These are phyloP conservation scores for Pararge aegeria DNA, from an alignment of 1,140 invertebrate species.

Conservation along the genomic window DNA sequence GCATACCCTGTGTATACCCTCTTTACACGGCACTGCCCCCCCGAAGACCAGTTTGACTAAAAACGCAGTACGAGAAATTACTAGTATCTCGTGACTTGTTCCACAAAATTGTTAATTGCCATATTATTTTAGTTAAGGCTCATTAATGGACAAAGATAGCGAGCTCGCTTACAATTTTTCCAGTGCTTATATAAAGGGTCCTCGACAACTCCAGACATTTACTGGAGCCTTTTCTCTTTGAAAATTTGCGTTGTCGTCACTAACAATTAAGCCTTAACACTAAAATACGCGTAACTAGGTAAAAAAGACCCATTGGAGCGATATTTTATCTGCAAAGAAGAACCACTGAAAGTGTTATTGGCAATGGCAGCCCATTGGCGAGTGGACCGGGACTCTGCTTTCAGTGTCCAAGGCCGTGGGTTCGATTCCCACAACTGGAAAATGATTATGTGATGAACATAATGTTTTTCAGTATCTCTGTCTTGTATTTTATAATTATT, in stretches of 20 bases:
- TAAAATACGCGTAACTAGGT: neutral
- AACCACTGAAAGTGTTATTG: too few relatives aligned
- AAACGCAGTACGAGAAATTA: too few relatives aligned
- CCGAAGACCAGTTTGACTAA: too few relatives aligned
- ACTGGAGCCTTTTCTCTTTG: conserved; percentile 3
- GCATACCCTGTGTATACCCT: too few relatives aligned
- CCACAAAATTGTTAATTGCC: conserved; percentile 26
- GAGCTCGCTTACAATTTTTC: conserved; percentile 11
- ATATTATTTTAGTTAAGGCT: conserved; percentile 49
- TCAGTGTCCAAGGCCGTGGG: too few relatives aligned
- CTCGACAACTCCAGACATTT: conserved; percentile 1
- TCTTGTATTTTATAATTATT: too few relatives aligned
- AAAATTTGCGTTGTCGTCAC: neutral
- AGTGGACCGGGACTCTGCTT: too few relatives aligned
- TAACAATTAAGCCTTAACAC: neutral
- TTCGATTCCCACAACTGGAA: too few relatives aligned
- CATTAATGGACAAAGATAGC: conserved; percentile 44
- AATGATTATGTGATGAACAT: too few relatives aligned
- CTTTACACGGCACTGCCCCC: too few relatives aligned
- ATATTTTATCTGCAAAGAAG: neutral
- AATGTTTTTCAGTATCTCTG: too few relatives aligned
- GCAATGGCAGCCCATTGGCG: too few relatives aligned
- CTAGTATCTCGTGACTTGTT: neutral
- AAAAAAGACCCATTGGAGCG: neutral
- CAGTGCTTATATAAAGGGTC: conserved; percentile 9